Conservation (phyloP, 2,113 vertebrate species). For the Chlorodrepanis virens region DNA sequence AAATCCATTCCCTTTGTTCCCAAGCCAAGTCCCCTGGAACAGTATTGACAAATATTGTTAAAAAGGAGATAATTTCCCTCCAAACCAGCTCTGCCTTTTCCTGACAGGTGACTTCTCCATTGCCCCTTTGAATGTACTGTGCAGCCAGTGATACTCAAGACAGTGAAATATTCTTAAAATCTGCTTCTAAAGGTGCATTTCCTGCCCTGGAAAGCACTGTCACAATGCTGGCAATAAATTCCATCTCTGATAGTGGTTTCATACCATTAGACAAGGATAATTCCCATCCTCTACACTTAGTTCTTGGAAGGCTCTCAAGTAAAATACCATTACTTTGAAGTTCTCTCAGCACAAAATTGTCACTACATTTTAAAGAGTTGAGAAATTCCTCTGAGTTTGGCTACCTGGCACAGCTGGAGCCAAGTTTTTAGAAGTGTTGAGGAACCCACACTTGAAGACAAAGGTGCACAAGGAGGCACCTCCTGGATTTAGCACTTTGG, state of each 20-base stretch:
- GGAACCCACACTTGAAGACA: not conserved
- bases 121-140: not conserved
- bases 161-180: not conserved
- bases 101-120: not conserved
- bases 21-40: not conserved
- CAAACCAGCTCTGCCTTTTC: not conserved
- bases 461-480: not conserved
- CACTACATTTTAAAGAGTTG: not conserved
- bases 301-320: constrained; percentile 45
- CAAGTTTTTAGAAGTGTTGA: not conserved
- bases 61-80: not conserved
- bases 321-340: not conserved
- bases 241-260: not conserved
- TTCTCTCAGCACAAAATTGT: not conserved
- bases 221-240: not conserved
- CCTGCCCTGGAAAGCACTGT: not conserved
- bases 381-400: not conserved
- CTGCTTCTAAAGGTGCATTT: not conserved
- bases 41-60: not conserved
- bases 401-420: not conserved
- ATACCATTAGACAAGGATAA: constrained; percentile 26
- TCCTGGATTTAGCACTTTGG: not conserved
- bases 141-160: not conserved
- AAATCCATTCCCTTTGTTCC: not conserved
- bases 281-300: not conserved